Evolutionary conservation across 2,888 invertebrate species (phyloP).

Genomic region (Eremobia ochroleuca): DNA sequence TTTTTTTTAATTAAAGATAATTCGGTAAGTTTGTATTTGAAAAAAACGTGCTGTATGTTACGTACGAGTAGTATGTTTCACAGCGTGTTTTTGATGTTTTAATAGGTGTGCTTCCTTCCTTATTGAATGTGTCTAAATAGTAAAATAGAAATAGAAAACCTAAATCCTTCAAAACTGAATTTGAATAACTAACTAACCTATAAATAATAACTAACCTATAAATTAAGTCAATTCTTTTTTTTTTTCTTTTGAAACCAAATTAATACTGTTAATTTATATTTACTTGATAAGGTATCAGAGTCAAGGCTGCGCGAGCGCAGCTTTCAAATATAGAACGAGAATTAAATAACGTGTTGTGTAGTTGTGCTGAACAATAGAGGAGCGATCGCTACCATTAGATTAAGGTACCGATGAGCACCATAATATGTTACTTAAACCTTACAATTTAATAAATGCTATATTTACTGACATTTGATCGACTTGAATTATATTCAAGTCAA

Average conservation of each 20-base stretch:
- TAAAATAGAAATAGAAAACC: background rate
- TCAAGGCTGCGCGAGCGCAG: slow-evolving; percentile 72
- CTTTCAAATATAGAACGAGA: slow-evolving; percentile 73
- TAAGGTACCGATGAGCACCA: slow-evolving; percentile 63
- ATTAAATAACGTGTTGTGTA: slow-evolving; percentile 71
- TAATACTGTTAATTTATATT: background rate
- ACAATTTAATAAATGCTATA: slow-evolving; percentile 32
- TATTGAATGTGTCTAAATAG: background rate
- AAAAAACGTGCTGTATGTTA: background rate
- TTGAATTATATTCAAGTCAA: slow-evolving; percentile 30
- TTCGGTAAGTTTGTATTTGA: background rate
- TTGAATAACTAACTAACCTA: background rate
- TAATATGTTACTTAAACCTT: slow-evolving; percentile 24
- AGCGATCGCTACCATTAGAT: slow-evolving; percentile 57
- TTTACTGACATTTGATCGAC: slow-evolving; percentile 34
- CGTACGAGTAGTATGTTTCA: too few relatives aligned
- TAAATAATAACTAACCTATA: background rate
- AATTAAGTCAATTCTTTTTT: background rate
- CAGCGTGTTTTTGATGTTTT: background rate
- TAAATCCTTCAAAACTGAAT: too few relatives aligned
- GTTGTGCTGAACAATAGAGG: slow-evolving; percentile 69
- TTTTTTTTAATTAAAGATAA: background rate
- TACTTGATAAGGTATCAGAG: slow-evolving; percentile 27
- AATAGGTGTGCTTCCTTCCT: background rate
- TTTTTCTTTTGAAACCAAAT: background rate